Conservation (phyloP, 1,140 invertebrate species). For the Paraescarpia echinospica region DNA sequence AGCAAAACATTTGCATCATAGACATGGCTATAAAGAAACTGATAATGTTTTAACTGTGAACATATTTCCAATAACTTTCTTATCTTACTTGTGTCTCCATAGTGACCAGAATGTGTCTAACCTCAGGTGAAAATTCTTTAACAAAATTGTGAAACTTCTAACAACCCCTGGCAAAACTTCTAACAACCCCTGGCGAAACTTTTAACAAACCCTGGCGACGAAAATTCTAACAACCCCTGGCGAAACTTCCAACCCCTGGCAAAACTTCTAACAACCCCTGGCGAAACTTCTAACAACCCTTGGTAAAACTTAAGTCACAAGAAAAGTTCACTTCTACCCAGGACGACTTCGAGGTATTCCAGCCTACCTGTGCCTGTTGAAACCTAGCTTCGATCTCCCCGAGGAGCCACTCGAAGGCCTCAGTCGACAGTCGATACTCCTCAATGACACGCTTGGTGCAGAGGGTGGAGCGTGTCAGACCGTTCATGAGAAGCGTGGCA, state of each 20-base stretch:
- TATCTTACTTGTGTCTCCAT: not conserved
- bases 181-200: not conserved
- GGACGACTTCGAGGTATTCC: not conserved
- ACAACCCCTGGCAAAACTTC: not conserved
- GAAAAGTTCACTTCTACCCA: not conserved
- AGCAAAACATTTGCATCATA: too few species aligned
- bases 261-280: not conserved
- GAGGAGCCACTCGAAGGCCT: slow-evolving; percentile 99
- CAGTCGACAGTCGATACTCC: slow-evolving; percentile 87
- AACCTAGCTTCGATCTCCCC: slow-evolving; percentile 99
- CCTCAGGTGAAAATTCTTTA: too few species aligned
- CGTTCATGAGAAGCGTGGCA: slow-evolving; percentile 96
- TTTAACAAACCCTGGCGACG: not conserved
- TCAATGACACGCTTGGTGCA: slow-evolving; percentile 87
- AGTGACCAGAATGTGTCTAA: not conserved
- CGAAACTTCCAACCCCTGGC: not conserved
- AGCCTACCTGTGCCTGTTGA: slow-evolving; percentile 86
- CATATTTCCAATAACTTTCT: not conserved
- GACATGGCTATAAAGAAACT: too few species aligned
- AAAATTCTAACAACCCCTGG: not conserved
- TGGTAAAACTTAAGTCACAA: too few species aligned
- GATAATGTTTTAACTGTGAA: too few species aligned
- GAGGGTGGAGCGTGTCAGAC: slow-evolving; percentile 89
- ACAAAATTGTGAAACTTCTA: not conserved
- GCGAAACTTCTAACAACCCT: not conserved